A percentile compares a stretch with the other conserved stretches of the same genome.
Conservation (phyloP, 64 coral and sea anemone genomes). For the Cladopsammia gracilis region DNA sequence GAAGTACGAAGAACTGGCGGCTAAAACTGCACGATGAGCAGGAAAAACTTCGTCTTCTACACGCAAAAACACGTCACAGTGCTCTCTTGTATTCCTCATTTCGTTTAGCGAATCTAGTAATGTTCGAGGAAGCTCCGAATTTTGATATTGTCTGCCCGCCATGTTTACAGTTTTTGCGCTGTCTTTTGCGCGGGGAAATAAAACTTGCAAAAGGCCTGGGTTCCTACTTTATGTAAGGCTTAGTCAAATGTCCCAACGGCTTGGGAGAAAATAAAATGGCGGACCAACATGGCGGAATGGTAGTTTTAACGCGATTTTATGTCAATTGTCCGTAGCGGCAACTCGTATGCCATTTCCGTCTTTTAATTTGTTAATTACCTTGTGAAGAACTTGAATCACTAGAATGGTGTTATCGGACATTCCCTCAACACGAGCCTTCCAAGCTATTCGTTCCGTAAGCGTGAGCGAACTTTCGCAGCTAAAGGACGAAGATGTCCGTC, state of each 20-base stretch:
- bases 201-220: not conserved
- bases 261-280: not conserved
- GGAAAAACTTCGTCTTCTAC: constrained; percentile 55
- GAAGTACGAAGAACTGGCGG: constrained; percentile 83
- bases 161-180: not conserved
- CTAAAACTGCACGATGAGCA: constrained; percentile 73
- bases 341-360: not conserved
- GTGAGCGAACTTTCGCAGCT: constrained; percentile 72
- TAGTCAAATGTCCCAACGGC: not conserved
- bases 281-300: not conserved
- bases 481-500: constrained; percentile 67
- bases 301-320: not conserved
- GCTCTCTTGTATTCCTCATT: constrained; percentile 59
- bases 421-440: constrained; percentile 82
- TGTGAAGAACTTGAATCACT: not conserved
- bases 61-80: constrained; percentile 75
- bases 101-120: constrained; percentile 63
- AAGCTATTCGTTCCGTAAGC: constrained; percentile 85
- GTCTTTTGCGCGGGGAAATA: not conserved
- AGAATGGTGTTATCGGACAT: constrained; percentile 70
- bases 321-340: not conserved
- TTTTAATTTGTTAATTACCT: not conserved
- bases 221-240: not conserved
- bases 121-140: constrained; percentile 38
- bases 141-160: not conserved